Evolutionary conservation across 1,140 invertebrate genomes (phyloP), one percentile per base, ranked within the genome.

Genomic region (Sitodiplosis mosellana): DNA sequence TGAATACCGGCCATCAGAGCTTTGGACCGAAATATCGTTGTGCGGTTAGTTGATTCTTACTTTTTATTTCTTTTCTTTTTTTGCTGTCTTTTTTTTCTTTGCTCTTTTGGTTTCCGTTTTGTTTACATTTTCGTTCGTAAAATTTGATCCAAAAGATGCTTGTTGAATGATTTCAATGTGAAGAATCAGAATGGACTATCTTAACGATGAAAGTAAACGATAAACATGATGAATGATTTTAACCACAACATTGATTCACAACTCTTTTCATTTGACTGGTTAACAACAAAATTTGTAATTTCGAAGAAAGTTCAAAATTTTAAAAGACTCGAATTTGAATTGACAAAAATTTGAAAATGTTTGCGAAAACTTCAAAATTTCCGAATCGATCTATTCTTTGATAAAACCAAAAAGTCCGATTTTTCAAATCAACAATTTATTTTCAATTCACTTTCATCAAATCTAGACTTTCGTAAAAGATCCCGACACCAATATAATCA

Each of bases 11-110:
- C 12, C 2, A 21, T 21, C 59, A 57, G 36, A 59, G 68, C 52
- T 56, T 59, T 42, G 64, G 69, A 50, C 74, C 77, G 2, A 69
- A 70, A 55, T 82, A 80, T 60, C 67, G 78, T 54, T 82, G 79
- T 57, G 79, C 76, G 22, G 78, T 81, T 67, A 69, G 75, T 75
- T 46, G 19, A 12, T 40, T 45, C 40, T 46, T 50, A 44, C 10
- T 18, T 15, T 18, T 18, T 40, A n/a, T 15, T 18, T 40, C 14
- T 34, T 34, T 34, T 34, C 14, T 34, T 34, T 34, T 34, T 34
- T 34, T 34, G 33, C 7, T 7, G 33, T 14, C 7, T 34, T 7
- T 34, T 34, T 34, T 14, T 8, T 34, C 33, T 34, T 34, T 14
- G 7, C 14, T 14, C 14, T 34, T 34, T 34, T 34, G 7, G 7